A percentile compares a stretch with the other conserved stretches of the same genome.
Evolutionary conservation across 2,888 invertebrate genomes (phyloP).

Genomic region (Apamea monoglypha): DNA sequence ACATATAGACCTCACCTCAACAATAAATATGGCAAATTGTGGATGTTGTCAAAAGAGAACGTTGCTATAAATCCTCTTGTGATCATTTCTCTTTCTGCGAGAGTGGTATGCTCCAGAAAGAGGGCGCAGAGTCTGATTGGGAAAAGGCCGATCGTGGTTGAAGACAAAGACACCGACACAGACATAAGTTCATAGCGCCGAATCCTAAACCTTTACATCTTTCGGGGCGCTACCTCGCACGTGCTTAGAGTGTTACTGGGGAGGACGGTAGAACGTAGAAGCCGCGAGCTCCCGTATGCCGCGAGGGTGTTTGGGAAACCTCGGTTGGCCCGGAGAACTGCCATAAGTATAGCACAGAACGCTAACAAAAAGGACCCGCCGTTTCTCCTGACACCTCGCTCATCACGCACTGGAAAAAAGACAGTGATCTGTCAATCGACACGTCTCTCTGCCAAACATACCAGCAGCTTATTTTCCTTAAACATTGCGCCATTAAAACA

Average conservation of each 20-base stretch:
- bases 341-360: background rate
- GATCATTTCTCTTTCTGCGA: background rate
- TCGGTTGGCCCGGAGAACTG: background rate
- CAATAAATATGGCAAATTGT: background rate
- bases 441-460: slow-evolving; percentile 6
- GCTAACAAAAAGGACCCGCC: background rate
- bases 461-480: slow-evolving; percentile 30
- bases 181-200: background rate
- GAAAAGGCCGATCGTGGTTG: too few species aligned
- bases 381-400: background rate
- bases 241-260: background rate
- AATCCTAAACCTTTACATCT: background rate
- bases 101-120: background rate
- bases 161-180: background rate
- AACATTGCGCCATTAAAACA: slow-evolving; percentile 43
- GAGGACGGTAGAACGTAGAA: background rate
- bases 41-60: background rate
- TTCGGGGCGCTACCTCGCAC: background rate
- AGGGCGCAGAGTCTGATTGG: too few species aligned
- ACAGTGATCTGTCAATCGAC: background rate
- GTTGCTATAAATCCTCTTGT: background rate
- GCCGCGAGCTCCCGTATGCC: background rate
- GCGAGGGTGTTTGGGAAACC: background rate
- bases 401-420: background rate
- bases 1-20: background rate